These are phyloP conservation scores for Heliconius nattereri DNA, from an alignment of 1,140 invertebrate species.

Conservation along the genomic window DNA sequence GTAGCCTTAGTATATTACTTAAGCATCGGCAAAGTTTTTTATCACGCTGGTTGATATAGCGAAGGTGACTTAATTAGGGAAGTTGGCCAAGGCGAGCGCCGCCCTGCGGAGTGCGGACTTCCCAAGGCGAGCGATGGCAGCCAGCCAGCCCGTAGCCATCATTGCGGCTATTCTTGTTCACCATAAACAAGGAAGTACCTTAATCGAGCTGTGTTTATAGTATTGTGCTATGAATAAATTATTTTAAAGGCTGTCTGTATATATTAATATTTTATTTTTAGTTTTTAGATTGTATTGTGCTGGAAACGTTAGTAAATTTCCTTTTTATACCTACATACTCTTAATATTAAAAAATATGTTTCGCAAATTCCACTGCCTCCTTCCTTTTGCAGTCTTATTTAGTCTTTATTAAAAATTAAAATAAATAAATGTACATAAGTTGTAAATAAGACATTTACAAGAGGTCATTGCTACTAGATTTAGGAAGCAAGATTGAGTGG, in stretches of 20 bases:
- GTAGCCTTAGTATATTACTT: neutral
- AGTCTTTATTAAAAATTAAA: too few species aligned
- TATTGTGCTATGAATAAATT: neutral
- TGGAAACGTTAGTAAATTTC: too few species aligned
- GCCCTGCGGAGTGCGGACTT: neutral
- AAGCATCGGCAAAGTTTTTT: slow-evolving; percentile 20
- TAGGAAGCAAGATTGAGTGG: too few species aligned
- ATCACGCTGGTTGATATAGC: neutral
- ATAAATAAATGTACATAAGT: too few species aligned
- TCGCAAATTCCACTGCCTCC: too few species aligned
- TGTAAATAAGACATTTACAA: too few species aligned
- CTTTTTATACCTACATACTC: too few species aligned
- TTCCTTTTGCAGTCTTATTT: too few species aligned
- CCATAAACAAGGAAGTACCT: slow-evolving; percentile 11
- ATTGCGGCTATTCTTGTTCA: neutral
- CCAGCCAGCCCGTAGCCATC: slow-evolving; percentile 10
- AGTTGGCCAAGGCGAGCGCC: slow-evolving; percentile 20
- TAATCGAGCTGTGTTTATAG: neutral
- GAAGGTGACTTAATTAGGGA: slow-evolving; percentile 20
- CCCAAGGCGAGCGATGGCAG: slow-evolving; percentile 20
- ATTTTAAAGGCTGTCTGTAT: neutral
- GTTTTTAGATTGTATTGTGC: neutral
- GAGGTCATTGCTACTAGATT: too few species aligned
- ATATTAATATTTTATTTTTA: neutral
- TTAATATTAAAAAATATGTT: too few species aligned